These are phyloP conservation scores for Loxodonta africana DNA, from an alignment of 2,113 vertebrate genomes.

Conservation along the genomic window DNA sequence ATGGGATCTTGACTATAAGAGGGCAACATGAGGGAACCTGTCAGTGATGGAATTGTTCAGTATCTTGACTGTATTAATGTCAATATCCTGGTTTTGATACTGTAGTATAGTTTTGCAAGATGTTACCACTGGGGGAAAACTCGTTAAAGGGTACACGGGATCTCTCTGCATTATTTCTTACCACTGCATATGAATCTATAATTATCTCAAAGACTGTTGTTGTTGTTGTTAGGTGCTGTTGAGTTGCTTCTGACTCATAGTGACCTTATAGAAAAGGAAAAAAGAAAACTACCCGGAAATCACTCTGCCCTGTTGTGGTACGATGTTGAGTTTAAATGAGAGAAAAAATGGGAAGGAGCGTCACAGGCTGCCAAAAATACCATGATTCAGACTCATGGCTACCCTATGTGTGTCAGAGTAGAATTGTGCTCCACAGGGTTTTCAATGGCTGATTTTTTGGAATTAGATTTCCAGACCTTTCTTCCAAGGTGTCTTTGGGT, in stretches of 20 bases:
- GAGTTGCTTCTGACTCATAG: too few relatives aligned
- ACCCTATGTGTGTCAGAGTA: background rate
- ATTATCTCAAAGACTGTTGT: background rate
- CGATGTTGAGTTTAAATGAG: constrained; percentile 17
- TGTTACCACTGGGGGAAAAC: background rate
- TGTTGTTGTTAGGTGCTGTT: too few relatives aligned
- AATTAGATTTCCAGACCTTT: background rate
- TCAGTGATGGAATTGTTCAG: background rate
- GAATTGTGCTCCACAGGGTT: background rate
- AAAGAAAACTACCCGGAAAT: background rate
- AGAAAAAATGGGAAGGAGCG: background rate
- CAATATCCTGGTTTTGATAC: background rate
- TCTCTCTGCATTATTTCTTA: constrained; percentile 55
- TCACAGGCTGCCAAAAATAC: background rate
- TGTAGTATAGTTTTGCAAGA: background rate
- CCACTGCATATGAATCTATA: background rate
- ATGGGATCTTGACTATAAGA: background rate
- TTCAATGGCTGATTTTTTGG: background rate
- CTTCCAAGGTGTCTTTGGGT: background rate
- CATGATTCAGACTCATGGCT: background rate
- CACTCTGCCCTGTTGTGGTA: background rate
- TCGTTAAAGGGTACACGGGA: background rate
- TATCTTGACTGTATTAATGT: background rate
- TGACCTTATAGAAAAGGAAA: background rate
- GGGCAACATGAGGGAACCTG: background rate